Percentiles rank a stretch among this genome's conserved stretches.
Evolutionary conservation across 2,113 vertebrate species (phyloP).

Genomic region (Amblyopsis rosae): DNA sequence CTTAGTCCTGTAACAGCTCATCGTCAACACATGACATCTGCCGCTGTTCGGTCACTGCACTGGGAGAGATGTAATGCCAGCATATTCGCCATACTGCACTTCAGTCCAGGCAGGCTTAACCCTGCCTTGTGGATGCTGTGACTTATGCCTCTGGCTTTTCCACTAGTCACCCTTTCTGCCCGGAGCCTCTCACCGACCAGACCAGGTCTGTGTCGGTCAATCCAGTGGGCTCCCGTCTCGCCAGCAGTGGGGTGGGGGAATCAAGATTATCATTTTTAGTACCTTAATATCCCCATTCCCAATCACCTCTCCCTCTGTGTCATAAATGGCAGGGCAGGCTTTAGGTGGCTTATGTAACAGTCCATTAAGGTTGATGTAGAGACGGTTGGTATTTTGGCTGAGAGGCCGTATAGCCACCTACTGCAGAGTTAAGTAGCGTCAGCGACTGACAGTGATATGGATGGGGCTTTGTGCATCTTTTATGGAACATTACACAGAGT

Average conservation of each 20-base stretch:
- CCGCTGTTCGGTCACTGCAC: too few species aligned
- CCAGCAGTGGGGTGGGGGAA: too few species aligned
- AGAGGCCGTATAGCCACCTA: constrained; percentile 61
- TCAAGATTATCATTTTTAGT: neutral
- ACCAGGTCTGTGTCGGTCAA: constrained; percentile 27
- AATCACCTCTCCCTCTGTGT: constrained; percentile 55
- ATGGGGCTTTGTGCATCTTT: constrained; percentile 66
- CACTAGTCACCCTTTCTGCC: constrained; percentile 1
- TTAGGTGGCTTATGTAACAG: constrained; percentile 67
- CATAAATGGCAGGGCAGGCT: constrained; percentile 50
- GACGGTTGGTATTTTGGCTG: constrained; percentile 54
- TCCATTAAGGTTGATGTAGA: constrained; percentile 62
- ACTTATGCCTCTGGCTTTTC: neutral
- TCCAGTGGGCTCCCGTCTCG: constrained; percentile 2
- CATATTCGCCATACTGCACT: neutral
- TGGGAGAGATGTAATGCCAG: neutral
- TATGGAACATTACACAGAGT: constrained; percentile 71
- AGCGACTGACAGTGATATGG: constrained; percentile 58
- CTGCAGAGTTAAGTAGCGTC: constrained; percentile 58
- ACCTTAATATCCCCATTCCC: constrained; percentile 35
- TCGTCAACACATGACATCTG: neutral
- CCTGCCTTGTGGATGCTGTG: neutral
- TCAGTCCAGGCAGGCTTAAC: neutral
- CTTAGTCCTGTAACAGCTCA: neutral
- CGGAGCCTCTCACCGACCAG: constrained; percentile 20